phyloP scores from a whole-genome alignment of 2,113 vertebrate genomes.

The Miniopterus natalensis region DNA sequence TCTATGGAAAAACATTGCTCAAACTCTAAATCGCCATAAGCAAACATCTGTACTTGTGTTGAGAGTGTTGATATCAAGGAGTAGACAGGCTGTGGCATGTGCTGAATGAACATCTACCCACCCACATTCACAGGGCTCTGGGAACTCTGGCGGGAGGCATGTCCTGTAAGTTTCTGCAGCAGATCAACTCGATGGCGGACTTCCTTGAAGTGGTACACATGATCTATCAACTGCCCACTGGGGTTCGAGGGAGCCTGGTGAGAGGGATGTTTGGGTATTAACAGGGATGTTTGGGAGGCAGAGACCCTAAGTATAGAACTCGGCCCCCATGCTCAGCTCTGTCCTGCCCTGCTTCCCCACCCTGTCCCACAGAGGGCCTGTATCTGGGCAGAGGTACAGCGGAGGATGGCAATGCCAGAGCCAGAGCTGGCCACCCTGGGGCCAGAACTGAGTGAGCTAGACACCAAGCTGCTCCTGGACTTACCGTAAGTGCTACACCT shows the following conservation, averaged over 20 bases:
- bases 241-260: conserved; percentile 91
- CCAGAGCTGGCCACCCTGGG: conserved; percentile 86
- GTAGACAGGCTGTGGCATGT: conserved; percentile 8
- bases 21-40: not conserved
- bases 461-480: conserved; percentile 87
- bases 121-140: conserved; percentile 86
- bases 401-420: conserved; percentile 83
- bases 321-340: not conserved
- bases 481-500: conserved; percentile 89
- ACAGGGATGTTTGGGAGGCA: not conserved
- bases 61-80: conserved; percentile 12
- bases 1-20: conserved; percentile 32
- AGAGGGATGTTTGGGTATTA: conserved; percentile 71
- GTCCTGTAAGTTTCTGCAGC: conserved; percentile 90
- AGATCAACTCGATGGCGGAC: conserved; percentile 88
- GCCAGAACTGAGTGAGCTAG: conserved; percentile 87
- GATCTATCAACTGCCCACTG: conserved; percentile 88
- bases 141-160: conserved; percentile 91
- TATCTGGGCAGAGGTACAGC: conserved; percentile 89
- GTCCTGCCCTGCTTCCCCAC: not conserved
- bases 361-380: conserved; percentile 89
- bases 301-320: not conserved
- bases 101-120: not conserved
- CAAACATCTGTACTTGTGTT: conserved; percentile 41
- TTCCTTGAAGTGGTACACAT: conserved; percentile 89